Percentiles rank a stretch among this genome's conserved stretches.
These are phyloP conservation scores for Podocnemis expansa DNA, from an alignment of 2,113 vertebrate genomes.

Conservation along the genomic window DNA sequence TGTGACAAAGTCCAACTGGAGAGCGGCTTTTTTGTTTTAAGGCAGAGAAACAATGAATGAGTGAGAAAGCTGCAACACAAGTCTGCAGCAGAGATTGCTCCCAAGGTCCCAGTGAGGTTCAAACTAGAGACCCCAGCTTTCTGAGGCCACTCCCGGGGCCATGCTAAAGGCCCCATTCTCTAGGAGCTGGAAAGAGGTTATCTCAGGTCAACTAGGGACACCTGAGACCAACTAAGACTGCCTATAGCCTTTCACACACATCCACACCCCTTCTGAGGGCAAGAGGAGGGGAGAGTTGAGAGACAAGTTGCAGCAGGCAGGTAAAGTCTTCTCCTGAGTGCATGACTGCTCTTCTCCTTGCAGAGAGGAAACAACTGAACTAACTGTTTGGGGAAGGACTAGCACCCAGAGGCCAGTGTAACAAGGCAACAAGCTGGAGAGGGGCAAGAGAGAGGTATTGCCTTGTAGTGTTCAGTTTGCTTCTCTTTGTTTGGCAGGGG, in stretches of 20 bases:
- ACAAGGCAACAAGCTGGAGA: neutral
- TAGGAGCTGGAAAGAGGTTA: neutral
- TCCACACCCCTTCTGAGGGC: no score
- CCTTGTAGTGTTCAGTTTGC: neutral
- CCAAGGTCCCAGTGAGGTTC: no score
- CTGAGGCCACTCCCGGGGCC: no score
- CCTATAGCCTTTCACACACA: no score
- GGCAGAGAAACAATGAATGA: no score
- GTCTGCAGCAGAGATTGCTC: no score
- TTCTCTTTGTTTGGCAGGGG: neutral
- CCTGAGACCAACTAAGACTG: neutral
- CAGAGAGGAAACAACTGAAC: neutral
- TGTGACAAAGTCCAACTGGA: neutral
- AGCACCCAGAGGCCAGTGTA: neutral
- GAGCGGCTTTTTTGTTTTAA: neutral
- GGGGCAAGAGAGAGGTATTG: neutral
- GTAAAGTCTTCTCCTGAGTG: neutral
- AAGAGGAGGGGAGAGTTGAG: no score
- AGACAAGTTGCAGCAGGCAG: no score
- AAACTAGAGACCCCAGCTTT: no score
- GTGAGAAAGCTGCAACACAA: no score
- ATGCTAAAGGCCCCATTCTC: neutral
- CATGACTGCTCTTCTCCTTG: neutral
- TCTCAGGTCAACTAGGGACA: neutral
- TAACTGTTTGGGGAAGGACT: neutral